These are phyloP conservation scores for Allygus modestus DNA, from an alignment of 2,888 invertebrate genomes.

Conservation along the genomic window DNA sequence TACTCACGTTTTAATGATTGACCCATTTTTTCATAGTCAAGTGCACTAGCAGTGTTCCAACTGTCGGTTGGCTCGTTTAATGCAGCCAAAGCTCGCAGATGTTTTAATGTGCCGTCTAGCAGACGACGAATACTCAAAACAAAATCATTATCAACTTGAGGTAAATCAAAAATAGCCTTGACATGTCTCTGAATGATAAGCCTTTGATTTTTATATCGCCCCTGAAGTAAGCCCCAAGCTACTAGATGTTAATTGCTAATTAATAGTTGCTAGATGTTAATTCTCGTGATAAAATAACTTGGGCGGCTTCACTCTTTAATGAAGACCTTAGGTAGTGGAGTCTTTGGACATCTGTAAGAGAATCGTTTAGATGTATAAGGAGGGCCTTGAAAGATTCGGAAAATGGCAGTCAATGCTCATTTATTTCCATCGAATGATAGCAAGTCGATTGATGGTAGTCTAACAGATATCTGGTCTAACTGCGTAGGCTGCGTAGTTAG, in stretches of 20 bases:
- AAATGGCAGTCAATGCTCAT: not conserved
- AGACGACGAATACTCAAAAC: slow-evolving; percentile 71
- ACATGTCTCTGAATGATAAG: slow-evolving; percentile 66
- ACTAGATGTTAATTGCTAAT: no score
- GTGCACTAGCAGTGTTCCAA: slow-evolving; percentile 55
- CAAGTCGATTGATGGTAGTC: no score
- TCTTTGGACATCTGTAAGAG: not conserved
- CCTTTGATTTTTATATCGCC: not conserved
- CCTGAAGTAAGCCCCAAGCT: slow-evolving; percentile 1
- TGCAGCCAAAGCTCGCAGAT: slow-evolving; percentile 45
- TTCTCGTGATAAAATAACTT: not conserved
- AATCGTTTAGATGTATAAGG: not conserved
- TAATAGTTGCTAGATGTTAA: not conserved
- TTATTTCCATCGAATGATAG: not conserved
- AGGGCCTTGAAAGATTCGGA: not conserved
- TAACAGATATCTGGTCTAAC: no score
- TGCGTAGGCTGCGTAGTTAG: no score
- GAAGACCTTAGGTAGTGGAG: slow-evolving; percentile 6
- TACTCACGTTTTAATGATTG: not conserved
- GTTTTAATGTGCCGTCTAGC: slow-evolving; percentile 24
- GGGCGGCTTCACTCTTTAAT: slow-evolving; percentile 27
- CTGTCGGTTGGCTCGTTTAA: slow-evolving; percentile 51
- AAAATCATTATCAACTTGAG: slow-evolving; percentile 69
- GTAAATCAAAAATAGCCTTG: slow-evolving; percentile 36
- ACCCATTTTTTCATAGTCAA: slow-evolving; percentile 16